phyloP scores from a whole-genome alignment of 2,797 vertebrate species.

The Intellagama lesueurii region DNA sequence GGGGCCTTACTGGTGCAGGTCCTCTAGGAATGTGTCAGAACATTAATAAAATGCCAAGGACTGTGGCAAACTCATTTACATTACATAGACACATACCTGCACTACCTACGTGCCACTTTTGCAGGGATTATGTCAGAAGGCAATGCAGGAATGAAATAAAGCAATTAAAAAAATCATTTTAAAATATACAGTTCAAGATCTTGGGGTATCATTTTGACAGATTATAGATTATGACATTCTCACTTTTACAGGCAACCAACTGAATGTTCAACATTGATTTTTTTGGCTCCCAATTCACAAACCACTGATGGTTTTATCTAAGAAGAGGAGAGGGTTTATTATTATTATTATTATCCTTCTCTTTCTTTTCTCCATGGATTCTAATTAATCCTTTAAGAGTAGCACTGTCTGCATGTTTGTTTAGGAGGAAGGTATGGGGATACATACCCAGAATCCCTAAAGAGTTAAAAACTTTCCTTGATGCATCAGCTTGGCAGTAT shows the following conservation, averaged over 20 bases:
- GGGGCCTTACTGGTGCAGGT: too few relatives aligned
- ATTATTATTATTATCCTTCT: conserved; percentile 13
- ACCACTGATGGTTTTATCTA: conserved; percentile 31
- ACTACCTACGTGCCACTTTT: not conserved
- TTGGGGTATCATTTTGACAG: not conserved
- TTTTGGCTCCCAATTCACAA: conserved; percentile 25
- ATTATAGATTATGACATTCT: conserved; percentile 16
- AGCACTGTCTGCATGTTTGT: conserved; percentile 20
- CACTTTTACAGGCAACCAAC: not conserved
- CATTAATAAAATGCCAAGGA: not conserved
- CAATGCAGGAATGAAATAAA: not conserved
- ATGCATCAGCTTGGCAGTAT: conserved; percentile 14
- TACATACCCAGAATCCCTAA: conserved; percentile 2
- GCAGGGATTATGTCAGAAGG: not conserved
- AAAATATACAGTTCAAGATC: not conserved
- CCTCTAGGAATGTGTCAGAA: not conserved
- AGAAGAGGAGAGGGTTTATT: not conserved
- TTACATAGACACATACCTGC: not conserved
- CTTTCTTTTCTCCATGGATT: conserved; percentile 31
- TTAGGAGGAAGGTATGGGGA: conserved; percentile 14
- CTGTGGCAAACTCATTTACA: not conserved
- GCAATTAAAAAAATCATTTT: not conserved
- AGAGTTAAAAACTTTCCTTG: conserved; percentile 14
- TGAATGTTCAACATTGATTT: conserved; percentile 4
- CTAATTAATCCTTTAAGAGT: conserved; percentile 37